These are phyloP conservation scores for Puntigrus tetrazona DNA, from an alignment of 2,113 vertebrate species.

Conservation along the genomic window DNA sequence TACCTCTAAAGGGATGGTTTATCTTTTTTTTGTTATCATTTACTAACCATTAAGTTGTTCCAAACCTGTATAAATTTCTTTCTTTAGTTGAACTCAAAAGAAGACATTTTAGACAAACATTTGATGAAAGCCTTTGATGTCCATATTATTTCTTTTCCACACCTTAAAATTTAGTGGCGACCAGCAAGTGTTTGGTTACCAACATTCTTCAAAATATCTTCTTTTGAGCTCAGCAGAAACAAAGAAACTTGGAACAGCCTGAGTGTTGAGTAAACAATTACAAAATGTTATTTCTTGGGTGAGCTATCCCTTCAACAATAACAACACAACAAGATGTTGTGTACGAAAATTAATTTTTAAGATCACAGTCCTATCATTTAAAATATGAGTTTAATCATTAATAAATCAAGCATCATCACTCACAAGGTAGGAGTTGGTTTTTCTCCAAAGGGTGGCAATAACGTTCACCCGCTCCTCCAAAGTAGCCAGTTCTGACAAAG, in stretches of 20 bases:
- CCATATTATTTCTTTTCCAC: too few relatives aligned
- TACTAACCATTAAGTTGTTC: too few relatives aligned
- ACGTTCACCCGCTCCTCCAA: slow-evolving; percentile 67
- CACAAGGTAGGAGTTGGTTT: slow-evolving; percentile 84
- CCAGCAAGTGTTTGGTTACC: not conserved
- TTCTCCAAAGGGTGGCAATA: slow-evolving; percentile 83
- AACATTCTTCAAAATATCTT: not conserved
- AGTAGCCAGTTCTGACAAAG: slow-evolving; percentile 80
- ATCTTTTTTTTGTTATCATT: too few relatives aligned
- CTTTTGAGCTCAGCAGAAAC: not conserved
- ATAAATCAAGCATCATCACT: slow-evolving; percentile 48
- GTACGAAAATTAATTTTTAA: not conserved
- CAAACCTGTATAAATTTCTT: too few relatives aligned
- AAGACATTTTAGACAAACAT: too few relatives aligned
- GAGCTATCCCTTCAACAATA: not conserved
- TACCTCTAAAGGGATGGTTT: not conserved
- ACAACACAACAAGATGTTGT: not conserved
- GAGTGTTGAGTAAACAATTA: not conserved
- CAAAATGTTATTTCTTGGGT: not conserved
- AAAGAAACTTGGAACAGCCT: too few relatives aligned
- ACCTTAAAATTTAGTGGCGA: not conserved
- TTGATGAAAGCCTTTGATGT: too few relatives aligned
- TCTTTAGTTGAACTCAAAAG: too few relatives aligned
- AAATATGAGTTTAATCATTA: not conserved
- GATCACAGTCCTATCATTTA: not conserved